These are phyloP conservation scores for Drosophila mercatorum DNA, from an alignment of 2,888 invertebrate genomes.

Conservation along the genomic window DNA sequence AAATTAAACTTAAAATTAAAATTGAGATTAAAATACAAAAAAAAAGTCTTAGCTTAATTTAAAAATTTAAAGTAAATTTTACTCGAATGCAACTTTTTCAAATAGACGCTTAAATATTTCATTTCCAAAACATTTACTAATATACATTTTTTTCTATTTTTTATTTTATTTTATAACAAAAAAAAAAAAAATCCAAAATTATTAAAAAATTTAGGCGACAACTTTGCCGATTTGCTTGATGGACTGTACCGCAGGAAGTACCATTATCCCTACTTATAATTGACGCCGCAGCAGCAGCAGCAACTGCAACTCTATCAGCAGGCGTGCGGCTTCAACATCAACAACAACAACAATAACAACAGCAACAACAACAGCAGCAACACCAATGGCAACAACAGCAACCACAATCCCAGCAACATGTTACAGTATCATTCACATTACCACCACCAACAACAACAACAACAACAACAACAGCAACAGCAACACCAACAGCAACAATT, in stretches of 20 bases:
- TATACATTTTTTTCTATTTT: constrained; percentile 30
- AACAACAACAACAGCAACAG: constrained; percentile 29
- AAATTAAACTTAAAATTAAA: background rate
- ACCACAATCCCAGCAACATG: constrained; percentile 25
- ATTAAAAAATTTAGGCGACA: constrained; percentile 68
- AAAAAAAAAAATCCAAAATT: constrained; percentile 15
- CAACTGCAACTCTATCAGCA: constrained; percentile 74
- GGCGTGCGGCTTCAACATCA: constrained; percentile 61
- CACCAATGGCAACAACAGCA: constrained; percentile 38
- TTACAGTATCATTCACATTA: constrained; percentile 15
- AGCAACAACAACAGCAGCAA: constrained; percentile 38
- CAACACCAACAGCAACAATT: constrained; percentile 23
- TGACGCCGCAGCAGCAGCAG: constrained; percentile 81
- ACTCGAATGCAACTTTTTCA: constrained; percentile 47
- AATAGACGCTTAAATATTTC: constrained; percentile 31
- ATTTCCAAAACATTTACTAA: constrained; percentile 40
- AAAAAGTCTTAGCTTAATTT: constrained; percentile 44
- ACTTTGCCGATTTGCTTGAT: constrained; percentile 83
- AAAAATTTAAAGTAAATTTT: constrained; percentile 1
- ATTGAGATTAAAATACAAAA: constrained; percentile 5
- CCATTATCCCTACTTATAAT: constrained; percentile 85
- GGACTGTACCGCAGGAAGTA: constrained; percentile 85
- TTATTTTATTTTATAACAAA: constrained; percentile 27
- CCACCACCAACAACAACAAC: constrained; percentile 13
- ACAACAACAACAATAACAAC: constrained; percentile 39